Conservation (phyloP, 1,140 invertebrate genomes). For the Drosophila melanica region DNA sequence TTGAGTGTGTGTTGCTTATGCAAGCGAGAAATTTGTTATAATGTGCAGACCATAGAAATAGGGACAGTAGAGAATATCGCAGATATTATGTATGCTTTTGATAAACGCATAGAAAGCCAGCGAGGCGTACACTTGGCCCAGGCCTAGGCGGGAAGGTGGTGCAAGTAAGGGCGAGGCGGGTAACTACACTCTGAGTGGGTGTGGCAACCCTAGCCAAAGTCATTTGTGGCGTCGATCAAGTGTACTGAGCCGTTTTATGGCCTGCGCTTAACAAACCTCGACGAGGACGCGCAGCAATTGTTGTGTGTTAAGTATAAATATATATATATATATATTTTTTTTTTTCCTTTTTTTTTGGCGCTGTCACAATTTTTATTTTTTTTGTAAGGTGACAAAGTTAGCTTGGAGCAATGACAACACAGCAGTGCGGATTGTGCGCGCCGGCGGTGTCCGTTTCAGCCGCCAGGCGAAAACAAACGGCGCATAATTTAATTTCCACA, state of each 20-base stretch:
- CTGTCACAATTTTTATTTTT: slow-evolving; percentile 37
- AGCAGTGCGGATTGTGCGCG: slow-evolving; percentile 45
- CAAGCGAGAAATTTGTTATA: slow-evolving; percentile 82
- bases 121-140: slow-evolving; percentile 67
- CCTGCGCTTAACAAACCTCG: slow-evolving; percentile 75
- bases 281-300: slow-evolving; percentile 48
- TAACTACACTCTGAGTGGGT: not conserved
- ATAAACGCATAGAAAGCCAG: slow-evolving; percentile 76
- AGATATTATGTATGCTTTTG: slow-evolving; percentile 67
- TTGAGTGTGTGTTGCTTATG: slow-evolving; percentile 72
- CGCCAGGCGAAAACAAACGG: slow-evolving; percentile 52
- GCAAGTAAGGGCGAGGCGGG: not conserved
- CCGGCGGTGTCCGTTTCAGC: slow-evolving; percentile 42
- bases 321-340: slow-evolving; percentile 29
- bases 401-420: slow-evolving; percentile 27
- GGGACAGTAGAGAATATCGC: slow-evolving; percentile 46
- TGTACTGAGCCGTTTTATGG: slow-evolving; percentile 78
- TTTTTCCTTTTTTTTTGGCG: slow-evolving; percentile 26
- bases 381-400: slow-evolving; percentile 38
- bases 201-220: slow-evolving; percentile 58
- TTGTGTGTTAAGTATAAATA: slow-evolving; percentile 26
- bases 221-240: slow-evolving; percentile 78
- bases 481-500: slow-evolving; percentile 72
- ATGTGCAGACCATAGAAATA: slow-evolving; percentile 68
- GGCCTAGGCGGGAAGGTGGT: slow-evolving; percentile 31